Base-by-base conservation (phyloP, 1,140 invertebrate genomes). In the Octopus sinensis region DNA sequence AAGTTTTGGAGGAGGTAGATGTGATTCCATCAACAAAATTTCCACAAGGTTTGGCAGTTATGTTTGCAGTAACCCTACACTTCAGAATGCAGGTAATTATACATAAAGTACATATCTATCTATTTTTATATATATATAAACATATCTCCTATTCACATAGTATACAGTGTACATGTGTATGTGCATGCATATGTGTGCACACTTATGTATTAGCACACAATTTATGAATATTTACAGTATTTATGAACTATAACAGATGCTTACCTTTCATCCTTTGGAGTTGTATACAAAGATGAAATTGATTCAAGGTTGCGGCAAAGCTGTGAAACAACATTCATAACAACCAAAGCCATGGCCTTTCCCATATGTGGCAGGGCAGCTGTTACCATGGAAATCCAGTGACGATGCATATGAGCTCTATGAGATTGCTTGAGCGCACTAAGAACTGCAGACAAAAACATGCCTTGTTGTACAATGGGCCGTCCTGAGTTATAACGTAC, bases 231-330 rank as follows among this genome's bases (percentile, higher is more conserved):
- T n/a, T 43, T 23, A n/a, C 7, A 4, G 23, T 23, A 71, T 71
- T 13, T 71, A 71, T 71, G 68, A 13, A 71, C 23, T 23, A n/a
- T 7, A 75, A 6, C 30, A 43, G 30, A 43, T 43, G 30, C 68
- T 73, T 13, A 73, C 86, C 85, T 86, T 51, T 80, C 71, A 56
- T 86, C 56, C 53, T 75, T 84, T 62, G 84, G 79, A 43, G 79
- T 52, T 51, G 84, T 84, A 83, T 88, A 87, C 53, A 86, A 82
- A 9, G 77, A 62, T 53, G 89, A 88, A 23, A 94, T 85, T 54
- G 92, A 90, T 88, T 97, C 96, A 54, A 97, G 92, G 88, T 97
- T 97, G 68, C 92, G 93, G 89, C 96, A 97, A 17, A 97, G 89
- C 86, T 96, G 95, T 86, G 95, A 94, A 54, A 96, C 94, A 3